Evolutionary conservation across 2,888 invertebrate genomes (phyloP).

Genomic region (Shargacucullia verbasci): DNA sequence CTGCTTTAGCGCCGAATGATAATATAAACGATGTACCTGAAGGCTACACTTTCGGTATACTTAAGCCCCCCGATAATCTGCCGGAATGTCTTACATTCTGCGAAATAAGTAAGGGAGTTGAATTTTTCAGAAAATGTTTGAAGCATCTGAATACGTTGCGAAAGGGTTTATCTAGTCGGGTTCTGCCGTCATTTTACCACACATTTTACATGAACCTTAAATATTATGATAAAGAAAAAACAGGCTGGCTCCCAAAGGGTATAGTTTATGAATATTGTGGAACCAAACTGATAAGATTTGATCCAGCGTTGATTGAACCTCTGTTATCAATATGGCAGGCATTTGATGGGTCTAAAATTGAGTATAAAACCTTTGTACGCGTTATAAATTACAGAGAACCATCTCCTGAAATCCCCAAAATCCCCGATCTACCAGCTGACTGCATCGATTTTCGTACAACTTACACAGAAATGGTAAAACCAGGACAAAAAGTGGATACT

Average conservation of each 20-base stretch:
- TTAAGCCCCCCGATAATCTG: constrained; percentile 78
- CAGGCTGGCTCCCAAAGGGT: constrained; percentile 82
- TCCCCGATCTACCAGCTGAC: constrained; percentile 71
- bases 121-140: constrained; percentile 81
- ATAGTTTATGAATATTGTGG: constrained; percentile 80
- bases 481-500: constrained; percentile 63
- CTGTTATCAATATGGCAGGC: constrained; percentile 82
- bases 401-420: constrained; percentile 78
- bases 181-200: constrained; percentile 72
- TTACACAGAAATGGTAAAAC: constrained; percentile 80
- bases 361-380: constrained; percentile 85
- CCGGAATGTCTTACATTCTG: constrained; percentile 80
- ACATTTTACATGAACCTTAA: constrained; percentile 74
- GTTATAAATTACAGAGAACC: constrained; percentile 82
- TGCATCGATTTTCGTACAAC: constrained; percentile 79
- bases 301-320: constrained; percentile 83
- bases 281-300: constrained; percentile 79
- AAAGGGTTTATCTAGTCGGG: constrained; percentile 69
- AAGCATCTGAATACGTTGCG: constrained; percentile 79
- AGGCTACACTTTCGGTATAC: constrained; percentile 83
- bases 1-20: constrained; percentile 82
- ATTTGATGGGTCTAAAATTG: constrained; percentile 79
- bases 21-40: constrained; percentile 82
- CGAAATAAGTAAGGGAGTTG: constrained; percentile 71
- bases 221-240: constrained; percentile 75